These are phyloP conservation scores for Diuraphis noxia DNA, from an alignment of 1,140 invertebrate species.

Conservation along the genomic window DNA sequence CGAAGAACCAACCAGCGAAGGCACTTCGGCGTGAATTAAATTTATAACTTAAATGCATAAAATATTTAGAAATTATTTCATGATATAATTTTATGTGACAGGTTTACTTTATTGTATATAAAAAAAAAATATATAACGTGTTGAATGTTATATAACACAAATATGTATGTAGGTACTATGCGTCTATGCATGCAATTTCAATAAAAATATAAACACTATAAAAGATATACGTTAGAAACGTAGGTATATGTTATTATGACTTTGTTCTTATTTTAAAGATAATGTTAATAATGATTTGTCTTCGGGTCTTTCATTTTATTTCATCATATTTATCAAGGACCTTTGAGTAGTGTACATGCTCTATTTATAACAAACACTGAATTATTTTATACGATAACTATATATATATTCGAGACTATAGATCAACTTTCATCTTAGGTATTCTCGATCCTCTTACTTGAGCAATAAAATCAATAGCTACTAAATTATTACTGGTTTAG, in stretches of 20 bases:
- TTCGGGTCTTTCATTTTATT: background rate
- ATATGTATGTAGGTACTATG: background rate
- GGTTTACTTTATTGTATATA: background rate
- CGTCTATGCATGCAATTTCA: background rate
- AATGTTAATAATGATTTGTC: background rate
- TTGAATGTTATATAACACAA: background rate
- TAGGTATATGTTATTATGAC: background rate
- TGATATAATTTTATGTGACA: background rate
- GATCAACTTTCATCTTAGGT: constrained; percentile 1
- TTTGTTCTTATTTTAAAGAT: background rate
- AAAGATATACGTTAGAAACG: background rate
- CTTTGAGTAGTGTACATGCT: background rate
- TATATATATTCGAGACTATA: background rate
- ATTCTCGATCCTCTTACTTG: background rate
- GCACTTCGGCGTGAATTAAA: too few relatives aligned
- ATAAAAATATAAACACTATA: background rate
- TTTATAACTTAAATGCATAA: background rate
- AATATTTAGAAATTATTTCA: background rate
- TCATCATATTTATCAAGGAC: background rate
- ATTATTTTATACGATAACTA: background rate
- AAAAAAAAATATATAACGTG: background rate
- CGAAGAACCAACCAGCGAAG: too few relatives aligned
- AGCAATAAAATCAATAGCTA: background rate
- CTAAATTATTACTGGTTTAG: constrained; percentile 20
- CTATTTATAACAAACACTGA: background rate